A percentile compares a stretch with the other conserved stretches of the same genome.
These are phyloP conservation scores for Indri indri DNA, from an alignment of 2,113 vertebrate genomes.

Conservation along the genomic window DNA sequence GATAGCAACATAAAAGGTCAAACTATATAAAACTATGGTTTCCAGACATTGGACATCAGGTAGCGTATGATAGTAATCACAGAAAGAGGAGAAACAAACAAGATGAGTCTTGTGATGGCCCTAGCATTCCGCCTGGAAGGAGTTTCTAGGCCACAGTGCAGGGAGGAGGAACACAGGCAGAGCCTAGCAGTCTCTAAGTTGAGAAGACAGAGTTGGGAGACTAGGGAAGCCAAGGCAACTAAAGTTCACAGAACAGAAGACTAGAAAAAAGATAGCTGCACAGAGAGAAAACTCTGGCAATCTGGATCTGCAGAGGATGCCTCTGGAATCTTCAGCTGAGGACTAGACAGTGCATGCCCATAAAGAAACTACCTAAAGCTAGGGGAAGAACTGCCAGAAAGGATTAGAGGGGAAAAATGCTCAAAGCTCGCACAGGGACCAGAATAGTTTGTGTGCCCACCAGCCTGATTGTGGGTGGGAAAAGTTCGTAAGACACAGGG, in stretches of 20 bases:
- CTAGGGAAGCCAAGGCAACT: neutral
- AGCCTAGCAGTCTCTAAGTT: neutral
- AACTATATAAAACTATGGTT: neutral
- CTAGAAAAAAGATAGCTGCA: too few species aligned
- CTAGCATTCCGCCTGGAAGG: neutral
- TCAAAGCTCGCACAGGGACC: neutral
- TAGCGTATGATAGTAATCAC: neutral
- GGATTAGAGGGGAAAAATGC: neutral
- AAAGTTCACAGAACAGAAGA: neutral
- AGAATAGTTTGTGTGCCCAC: neutral
- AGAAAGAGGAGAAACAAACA: neutral
- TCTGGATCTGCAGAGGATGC: too few species aligned
- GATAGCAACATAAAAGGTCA: neutral
- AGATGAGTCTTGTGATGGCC: neutral
- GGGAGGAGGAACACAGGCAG: neutral
- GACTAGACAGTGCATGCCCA: too few species aligned
- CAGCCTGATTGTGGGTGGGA: neutral
- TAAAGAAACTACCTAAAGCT: neutral
- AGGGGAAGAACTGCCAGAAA: neutral
- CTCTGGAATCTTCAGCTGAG: too few species aligned
- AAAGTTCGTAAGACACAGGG: neutral
- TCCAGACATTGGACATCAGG: neutral
- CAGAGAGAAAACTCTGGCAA: too few species aligned
- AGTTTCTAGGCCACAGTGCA: neutral
- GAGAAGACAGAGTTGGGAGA: neutral